These are phyloP conservation scores for Coreius guichenoti DNA, from an alignment of 2,797 vertebrate genomes.

Conservation along the genomic window DNA sequence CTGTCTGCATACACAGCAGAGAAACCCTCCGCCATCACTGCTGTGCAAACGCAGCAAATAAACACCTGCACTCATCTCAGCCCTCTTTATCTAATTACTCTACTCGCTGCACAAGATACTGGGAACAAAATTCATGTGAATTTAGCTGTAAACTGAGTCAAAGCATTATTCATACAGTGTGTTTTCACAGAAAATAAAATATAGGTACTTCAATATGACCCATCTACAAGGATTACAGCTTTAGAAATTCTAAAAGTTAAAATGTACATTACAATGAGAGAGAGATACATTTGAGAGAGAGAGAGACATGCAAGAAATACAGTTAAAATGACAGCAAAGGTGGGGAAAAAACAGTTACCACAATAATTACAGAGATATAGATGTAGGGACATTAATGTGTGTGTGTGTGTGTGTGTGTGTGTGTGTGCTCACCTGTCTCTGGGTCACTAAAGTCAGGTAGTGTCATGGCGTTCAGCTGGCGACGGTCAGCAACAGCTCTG, in stretches of 20 bases:
- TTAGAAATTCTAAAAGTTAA: not conserved
- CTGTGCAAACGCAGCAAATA: constrained; percentile 36
- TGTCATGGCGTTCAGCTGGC: constrained; percentile 95
- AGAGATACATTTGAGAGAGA: not conserved
- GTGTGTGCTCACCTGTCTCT: constrained; percentile 87
- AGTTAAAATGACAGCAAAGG: constrained; percentile 22
- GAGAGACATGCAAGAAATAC: not conserved
- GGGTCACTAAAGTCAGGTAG: constrained; percentile 97
- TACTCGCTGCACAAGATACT: not conserved
- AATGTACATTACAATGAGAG: not conserved
- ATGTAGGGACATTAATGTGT: not conserved
- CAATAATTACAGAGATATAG: not conserved
- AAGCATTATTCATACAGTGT: not conserved
- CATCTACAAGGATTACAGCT: not conserved
- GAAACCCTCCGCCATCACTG: constrained; percentile 19
- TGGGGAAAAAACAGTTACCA: not conserved
- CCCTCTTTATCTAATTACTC: constrained; percentile 29
- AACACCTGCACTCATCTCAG: constrained; percentile 34
- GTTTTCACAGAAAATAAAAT: not conserved
- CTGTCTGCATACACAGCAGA: constrained; percentile 27
- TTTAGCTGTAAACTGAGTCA: not conserved
- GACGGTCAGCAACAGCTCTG: constrained; percentile 92
- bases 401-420: constrained; percentile 25
- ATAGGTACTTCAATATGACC: not conserved
- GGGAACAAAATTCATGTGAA: not conserved